phyloP scores from a whole-genome alignment of 2,888 invertebrate species.

The Melipona beecheii region DNA sequence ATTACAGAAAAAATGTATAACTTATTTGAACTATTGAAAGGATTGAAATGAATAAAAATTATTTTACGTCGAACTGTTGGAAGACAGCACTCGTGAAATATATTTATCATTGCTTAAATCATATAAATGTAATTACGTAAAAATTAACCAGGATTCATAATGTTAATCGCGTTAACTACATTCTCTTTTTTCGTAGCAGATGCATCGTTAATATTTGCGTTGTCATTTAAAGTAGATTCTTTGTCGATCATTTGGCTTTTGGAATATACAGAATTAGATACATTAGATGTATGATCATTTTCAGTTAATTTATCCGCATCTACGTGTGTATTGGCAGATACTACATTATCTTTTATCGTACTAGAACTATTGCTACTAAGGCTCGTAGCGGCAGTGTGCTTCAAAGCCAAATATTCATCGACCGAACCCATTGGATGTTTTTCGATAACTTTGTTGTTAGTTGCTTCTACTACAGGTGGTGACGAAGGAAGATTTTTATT shows the following conservation, averaged over 20 bases:
- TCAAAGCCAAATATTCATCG: slow-evolving; percentile 81
- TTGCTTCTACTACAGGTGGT: slow-evolving; percentile 29
- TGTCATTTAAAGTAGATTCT: slow-evolving; percentile 11
- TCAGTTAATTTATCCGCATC: slow-evolving; percentile 16
- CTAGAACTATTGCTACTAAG: slow-evolving; percentile 27
- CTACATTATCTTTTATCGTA: slow-evolving; percentile 9
- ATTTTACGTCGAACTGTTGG: background rate
- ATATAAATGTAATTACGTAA: background rate
- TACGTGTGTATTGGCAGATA: background rate
- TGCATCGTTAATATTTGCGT: background rate
- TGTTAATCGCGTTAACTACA: background rate
- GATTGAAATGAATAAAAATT: background rate
- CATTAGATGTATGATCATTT: background rate
- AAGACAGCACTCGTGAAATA: background rate
- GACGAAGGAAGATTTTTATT: slow-evolving; percentile 46
- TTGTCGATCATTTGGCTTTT: slow-evolving; percentile 6
- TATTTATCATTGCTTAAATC: background rate
- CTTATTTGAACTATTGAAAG: background rate
- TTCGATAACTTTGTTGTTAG: slow-evolving; percentile 50
- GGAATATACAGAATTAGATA: background rate
- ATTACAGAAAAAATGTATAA: background rate
- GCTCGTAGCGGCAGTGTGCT: slow-evolving; percentile 57
- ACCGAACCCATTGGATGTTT: slow-evolving; percentile 80
- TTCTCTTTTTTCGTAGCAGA: background rate
- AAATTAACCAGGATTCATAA: slow-evolving; percentile 29